Evolutionary conservation across 1,140 invertebrate genomes (phyloP), one percentile per base, ranked within the genome.

Genomic region (Danaus plexippus): DNA sequence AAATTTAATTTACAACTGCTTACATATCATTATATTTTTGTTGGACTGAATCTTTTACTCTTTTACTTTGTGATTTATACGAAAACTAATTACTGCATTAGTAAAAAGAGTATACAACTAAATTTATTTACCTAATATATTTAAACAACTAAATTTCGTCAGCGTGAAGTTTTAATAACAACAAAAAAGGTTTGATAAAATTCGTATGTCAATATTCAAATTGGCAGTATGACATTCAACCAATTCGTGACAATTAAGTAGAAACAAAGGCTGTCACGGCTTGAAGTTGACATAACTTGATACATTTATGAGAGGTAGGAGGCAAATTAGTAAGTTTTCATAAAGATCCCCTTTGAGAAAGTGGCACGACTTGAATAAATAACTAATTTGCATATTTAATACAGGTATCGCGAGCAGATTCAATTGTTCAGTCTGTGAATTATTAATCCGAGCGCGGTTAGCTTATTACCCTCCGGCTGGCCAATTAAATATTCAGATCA

Each of bases 351-450:
- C 75, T 77, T 76, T 67, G 58, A 58, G 53, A 69, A 71, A 75
- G 71, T 71, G 64, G 63, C 52, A 63, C 61, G 69, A 61, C 67
- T 73, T 79, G 78, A 79, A 81, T 81, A 81, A 79, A 81, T 81
- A 81, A 81, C 78, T 79, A 72, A 81, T 81, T 79, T 79, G 63
- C 78, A 81, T 81, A 76, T 77, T 77, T 81, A 81, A 81, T 81
- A 76, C 76, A 79, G 78, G 76, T 80, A 80, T 75, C 75, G 71
- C 66, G 62, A 63, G 69, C 72, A 66, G 69, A 79, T 79, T 74
- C 76, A 77, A 81, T 79, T 81, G 78, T 74, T 67, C 56, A 70
- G 71, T 70, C 68, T 68, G 67, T 77, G 75, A 81, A 81, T 81
- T 79, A 81, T 81, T 77, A 81, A 81, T 68, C 71, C 62, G 53